Percentiles rank a stretch among this genome's conserved stretches.
Conservation (phyloP, 2,113 vertebrate genomes). For the Hoplias malabaricus region DNA sequence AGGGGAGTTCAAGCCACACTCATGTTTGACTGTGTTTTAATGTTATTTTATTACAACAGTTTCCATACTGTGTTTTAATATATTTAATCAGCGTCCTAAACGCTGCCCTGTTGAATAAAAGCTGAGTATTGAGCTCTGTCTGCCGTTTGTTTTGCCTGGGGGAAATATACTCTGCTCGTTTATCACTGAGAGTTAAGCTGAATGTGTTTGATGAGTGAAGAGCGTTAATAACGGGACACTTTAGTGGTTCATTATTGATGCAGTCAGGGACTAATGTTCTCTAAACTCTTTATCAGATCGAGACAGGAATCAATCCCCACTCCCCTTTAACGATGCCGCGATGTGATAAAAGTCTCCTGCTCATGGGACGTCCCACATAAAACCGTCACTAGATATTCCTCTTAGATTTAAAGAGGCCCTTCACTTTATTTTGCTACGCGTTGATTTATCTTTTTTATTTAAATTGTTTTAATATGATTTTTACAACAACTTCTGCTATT, state of each 20-base stretch:
- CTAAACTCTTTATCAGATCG: conserved; percentile 39
- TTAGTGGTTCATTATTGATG: conserved; percentile 52
- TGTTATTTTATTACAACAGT: conserved; percentile 18
- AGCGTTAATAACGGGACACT: conserved; percentile 44
- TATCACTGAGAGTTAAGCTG: conserved; percentile 35
- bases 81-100: conserved; percentile 42
- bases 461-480: not conserved
- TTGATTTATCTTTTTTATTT: not conserved
- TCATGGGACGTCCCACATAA: conserved; percentile 9
- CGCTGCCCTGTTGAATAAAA: conserved; percentile 21
- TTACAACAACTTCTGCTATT: too few relatives aligned
- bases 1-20: not conserved
- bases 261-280: conserved; percentile 21
- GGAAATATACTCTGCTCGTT: conserved; percentile 34
- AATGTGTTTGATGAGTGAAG: conserved; percentile 38
- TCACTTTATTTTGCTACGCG: too few relatives aligned
- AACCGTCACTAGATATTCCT: not conserved
- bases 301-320: conserved; percentile 35
- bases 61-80: conserved; percentile 11
- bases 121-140: conserved; percentile 33
- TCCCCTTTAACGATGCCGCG: conserved; percentile 36
- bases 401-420: not conserved
- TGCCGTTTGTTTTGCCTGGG: conserved; percentile 30
- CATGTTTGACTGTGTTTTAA: not conserved
- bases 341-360: conserved; percentile 41